Base-by-base conservation (phyloP, 2,888 invertebrate species). In the Gari tellinella region DNA sequence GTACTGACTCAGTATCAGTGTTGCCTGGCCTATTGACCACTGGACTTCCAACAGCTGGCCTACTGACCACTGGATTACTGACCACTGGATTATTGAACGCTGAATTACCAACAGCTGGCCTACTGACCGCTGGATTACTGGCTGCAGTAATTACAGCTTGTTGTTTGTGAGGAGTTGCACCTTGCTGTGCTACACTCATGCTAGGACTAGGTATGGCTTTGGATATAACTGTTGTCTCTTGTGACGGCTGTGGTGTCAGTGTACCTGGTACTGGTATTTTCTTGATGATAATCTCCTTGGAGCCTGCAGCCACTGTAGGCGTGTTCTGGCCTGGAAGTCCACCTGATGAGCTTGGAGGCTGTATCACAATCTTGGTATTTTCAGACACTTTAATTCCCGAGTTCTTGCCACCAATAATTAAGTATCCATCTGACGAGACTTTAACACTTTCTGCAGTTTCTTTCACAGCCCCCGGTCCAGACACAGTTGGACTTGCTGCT, bases 331-430 rank as follows among this genome's bases (percentile, higher is more conserved):
- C 21, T 5, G 40, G 23, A 4, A 19, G 12, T 2, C 21, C 25
- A 46, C 15, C 52, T 3, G 55, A 19, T n/a, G 56, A 40, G 2
- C 61, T 61, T 10, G 72, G 79, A 1, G 74, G 79, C 56, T 79
- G 79, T 17, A 79, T 75, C 17, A 79, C 79, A 40, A 79, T 75
- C 45, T 72, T 79, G 5, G 75, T 79, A 40, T 75, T 79, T 43
- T 64, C 70, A 14, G 79, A 68, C 7, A 75, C 75, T 37, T 72
- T 72, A 12, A 79, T 79, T 21, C 72, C 68, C 25, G 75, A 69
- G 21, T 75, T 72, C 56, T 69, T 75, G 21, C 79, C 79, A 66
- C 74, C 65, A 12, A 79, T 70, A 17, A 79, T 72, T 26, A 79
- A 53, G 63, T 48, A 79, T 0, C 79, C 75, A 56, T 79, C 79